These are phyloP conservation scores for Aleadryas rufinucha DNA, from an alignment of 2,113 vertebrate genomes.

Conservation along the genomic window DNA sequence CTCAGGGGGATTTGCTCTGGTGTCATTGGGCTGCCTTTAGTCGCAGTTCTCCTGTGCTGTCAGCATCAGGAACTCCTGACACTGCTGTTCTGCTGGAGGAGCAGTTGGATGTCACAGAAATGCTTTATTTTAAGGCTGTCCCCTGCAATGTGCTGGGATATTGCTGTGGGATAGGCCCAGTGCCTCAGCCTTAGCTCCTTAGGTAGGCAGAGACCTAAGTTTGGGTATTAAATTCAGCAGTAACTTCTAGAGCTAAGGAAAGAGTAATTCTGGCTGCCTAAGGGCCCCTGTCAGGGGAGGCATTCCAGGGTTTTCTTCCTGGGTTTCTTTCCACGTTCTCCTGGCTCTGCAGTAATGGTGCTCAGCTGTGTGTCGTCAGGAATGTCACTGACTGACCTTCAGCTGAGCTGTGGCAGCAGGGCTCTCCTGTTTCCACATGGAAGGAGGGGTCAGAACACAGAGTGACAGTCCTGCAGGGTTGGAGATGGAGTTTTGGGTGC, in stretches of 20 bases:
- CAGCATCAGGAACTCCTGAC: background rate
- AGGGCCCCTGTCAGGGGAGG: background rate
- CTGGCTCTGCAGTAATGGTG: background rate
- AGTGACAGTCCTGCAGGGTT: background rate
- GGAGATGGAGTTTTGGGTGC: background rate
- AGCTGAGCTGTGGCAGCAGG: background rate
- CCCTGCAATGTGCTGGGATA: background rate
- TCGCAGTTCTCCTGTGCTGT: background rate
- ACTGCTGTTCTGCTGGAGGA: background rate
- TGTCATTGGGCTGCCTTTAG: background rate
- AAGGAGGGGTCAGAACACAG: background rate
- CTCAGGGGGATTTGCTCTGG: accelerated
- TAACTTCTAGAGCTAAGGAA: background rate
- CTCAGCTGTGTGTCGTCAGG: background rate
- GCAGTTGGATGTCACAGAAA: background rate
- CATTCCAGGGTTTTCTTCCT: background rate
- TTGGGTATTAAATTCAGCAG: background rate
- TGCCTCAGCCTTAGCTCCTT: background rate
- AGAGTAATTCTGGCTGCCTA: background rate
- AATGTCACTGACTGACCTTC: background rate
- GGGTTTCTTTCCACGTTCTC: background rate
- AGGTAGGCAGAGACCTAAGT: background rate
- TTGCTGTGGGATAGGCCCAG: background rate
- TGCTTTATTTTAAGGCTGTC: background rate
- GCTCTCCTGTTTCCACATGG: background rate